Base-by-base conservation (phyloP, 2,888 invertebrate genomes). In the Zelleria hepariella region DNA sequence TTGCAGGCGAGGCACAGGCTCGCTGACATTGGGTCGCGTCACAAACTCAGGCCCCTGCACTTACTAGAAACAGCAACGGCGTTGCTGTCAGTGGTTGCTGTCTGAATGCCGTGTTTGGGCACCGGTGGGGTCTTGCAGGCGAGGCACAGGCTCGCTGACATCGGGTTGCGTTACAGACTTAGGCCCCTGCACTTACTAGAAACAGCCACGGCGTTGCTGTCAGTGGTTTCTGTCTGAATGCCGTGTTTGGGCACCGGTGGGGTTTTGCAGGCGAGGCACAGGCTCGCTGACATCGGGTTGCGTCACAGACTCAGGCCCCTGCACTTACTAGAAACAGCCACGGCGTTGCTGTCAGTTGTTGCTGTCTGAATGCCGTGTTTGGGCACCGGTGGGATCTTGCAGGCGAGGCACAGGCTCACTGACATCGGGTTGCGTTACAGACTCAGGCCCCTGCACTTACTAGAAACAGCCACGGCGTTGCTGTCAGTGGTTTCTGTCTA, bases 211-310 rank as follows among this genome's bases (percentile, higher is more conserved):
- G 90, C 49, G 91, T 83, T 57, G 90, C 91, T 55, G 0, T 80
- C 80, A 0, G 70, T 65, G 3, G 67, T 67, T 0, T 65, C 58
- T 2, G 72, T 66, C 0, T 75, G 66, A 1, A 78, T 68, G 0
- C 79, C 86, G 58, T 86, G 89, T 42, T 79, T 79, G 25, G 63
- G 65, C 52, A 64, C 67, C 5, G 67, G 67, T 5, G 65, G 64
- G 20, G 92, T 91, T 73, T 93, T 94, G 71, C 94, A 94, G 21
- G 91, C 93, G 65, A 92, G 92, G 77, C 92, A 95, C 68, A 82
- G 70, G 64, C 90, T 78, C n/a, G n/a, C n/a, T n/a, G n/a, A n/a
- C n/a, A n/a, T n/a, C n/a, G n/a, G n/a, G n/a, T n/a, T n/a, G n/a
- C n/a, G n/a, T n/a, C n/a, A n/a, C n/a, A n/a, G n/a, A n/a, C n/a